Percentiles rank a stretch among this genome's conserved stretches.
Evolutionary conservation across 2,797 vertebrate species (phyloP).

Genomic region (Sebastiscus tertius): DNA sequence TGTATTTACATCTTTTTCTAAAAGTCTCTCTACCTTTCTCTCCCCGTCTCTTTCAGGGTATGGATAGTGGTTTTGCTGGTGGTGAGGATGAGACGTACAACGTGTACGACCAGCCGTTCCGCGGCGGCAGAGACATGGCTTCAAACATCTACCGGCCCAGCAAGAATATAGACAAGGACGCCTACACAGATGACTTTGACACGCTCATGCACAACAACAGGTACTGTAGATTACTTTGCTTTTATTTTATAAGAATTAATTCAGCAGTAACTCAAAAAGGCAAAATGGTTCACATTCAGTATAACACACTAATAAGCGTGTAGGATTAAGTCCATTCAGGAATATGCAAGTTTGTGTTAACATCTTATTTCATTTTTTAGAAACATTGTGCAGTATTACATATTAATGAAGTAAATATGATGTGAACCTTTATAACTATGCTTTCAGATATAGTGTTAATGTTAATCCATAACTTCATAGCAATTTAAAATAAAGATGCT

Average conservation of each 20-base stretch:
- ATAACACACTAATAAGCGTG: not conserved
- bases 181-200: slow-evolving; percentile 92
- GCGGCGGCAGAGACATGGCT: slow-evolving; percentile 92
- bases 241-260: not conserved
- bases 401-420: not conserved
- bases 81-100: slow-evolving; percentile 96
- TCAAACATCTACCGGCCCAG: slow-evolving; percentile 95
- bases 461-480: not conserved
- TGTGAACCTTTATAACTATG: not conserved
- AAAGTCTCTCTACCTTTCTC: not conserved
- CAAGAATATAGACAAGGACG: slow-evolving; percentile 92
- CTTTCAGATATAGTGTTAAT: not conserved
- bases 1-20: not conserved
- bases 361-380: not conserved
- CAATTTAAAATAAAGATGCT: not conserved
- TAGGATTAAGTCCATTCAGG: not conserved
- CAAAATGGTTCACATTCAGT: not conserved
- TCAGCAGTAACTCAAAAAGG: not conserved
- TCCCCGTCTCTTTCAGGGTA: slow-evolving; percentile 81
- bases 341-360: not conserved
- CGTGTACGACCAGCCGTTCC: slow-evolving; percentile 96
- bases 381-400: not conserved
- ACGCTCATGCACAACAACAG: slow-evolving; percentile 91
- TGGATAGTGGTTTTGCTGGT: slow-evolving; percentile 96
- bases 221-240: slow-evolving; percentile 59